Percentiles rank a stretch among this genome's conserved stretches.
Conservation (phyloP, 1,140 invertebrate species). For the Pentalonia nigronervosa region DNA sequence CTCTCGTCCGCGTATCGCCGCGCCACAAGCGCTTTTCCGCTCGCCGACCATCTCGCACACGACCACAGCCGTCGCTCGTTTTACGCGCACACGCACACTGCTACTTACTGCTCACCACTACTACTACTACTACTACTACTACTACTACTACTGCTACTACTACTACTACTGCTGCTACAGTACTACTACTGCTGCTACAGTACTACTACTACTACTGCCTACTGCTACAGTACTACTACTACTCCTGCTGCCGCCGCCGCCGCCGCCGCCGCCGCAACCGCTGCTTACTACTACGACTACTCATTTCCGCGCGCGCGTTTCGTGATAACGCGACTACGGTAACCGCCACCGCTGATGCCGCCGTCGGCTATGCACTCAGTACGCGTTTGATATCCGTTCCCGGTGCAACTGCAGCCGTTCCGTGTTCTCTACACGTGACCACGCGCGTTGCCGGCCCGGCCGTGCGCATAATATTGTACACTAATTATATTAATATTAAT, state of each 20-base stretch:
- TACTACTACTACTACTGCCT: background rate
- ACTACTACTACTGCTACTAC: background rate
- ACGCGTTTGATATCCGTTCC: conserved; percentile 29
- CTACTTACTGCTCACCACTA: background rate
- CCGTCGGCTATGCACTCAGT: background rate
- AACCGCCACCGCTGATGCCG: background rate
- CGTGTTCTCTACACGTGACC: background rate
- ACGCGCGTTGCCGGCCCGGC: background rate
- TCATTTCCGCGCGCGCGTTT: background rate
- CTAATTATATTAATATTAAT: background rate
- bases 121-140: background rate
- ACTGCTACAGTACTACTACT: background rate
- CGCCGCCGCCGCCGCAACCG: too few species aligned
- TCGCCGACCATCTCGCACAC: background rate
- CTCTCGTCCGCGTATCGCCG: background rate
- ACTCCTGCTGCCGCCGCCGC: background rate
- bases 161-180: background rate
- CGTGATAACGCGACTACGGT: conserved; percentile 1
- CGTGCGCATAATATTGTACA: background rate
- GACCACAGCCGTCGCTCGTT: background rate
- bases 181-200: background rate
- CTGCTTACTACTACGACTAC: background rate
- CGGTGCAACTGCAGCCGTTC: background rate
- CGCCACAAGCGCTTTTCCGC: background rate
- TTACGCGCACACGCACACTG: background rate